A percentile compares a stretch with the other conserved stretches of the same genome.
Conservation (phyloP, 2,888 invertebrate species). For the Pasiphila rectangulata region DNA sequence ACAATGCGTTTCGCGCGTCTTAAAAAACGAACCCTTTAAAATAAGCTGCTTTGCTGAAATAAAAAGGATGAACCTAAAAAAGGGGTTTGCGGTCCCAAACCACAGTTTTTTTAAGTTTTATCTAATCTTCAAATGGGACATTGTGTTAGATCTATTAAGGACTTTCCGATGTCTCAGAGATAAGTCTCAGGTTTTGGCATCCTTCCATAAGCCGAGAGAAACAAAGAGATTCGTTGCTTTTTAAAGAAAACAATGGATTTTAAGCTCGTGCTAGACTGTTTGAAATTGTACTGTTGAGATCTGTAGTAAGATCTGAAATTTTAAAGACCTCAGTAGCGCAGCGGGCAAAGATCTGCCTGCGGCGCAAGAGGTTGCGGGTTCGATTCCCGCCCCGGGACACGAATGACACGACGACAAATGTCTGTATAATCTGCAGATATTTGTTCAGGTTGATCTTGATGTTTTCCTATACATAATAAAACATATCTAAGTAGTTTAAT, state of each 20-base stretch:
- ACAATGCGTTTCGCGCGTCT: conserved; percentile 36
- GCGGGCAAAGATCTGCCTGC: too few species aligned
- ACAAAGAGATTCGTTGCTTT: conserved; percentile 16
- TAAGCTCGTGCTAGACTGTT: not conserved
- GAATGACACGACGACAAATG: too few species aligned
- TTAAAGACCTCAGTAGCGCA: too few species aligned
- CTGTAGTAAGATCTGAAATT: too few species aligned
- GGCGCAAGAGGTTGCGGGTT: too few species aligned
- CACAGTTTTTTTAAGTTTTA: conserved; percentile 50
- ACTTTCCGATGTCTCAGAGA: conserved; percentile 16
- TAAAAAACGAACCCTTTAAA: conserved; percentile 66
- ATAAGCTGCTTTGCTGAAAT: conserved; percentile 73
- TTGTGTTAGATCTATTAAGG: conserved; percentile 36
- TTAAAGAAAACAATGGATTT: conserved; percentile 5
- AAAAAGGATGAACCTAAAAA: conserved; percentile 51
- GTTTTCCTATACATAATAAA: too few species aligned
- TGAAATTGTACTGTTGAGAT: not conserved
- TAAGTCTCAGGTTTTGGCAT: conserved; percentile 18
- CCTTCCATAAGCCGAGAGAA: conserved; percentile 17
- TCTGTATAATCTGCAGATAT: too few species aligned
- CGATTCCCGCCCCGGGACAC: too few species aligned
- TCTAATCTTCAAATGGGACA: conserved; percentile 50
- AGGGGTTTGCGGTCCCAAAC: conserved; percentile 60
- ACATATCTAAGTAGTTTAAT: too few species aligned
- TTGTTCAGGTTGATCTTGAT: too few species aligned